Percentiles rank a stretch among this genome's conserved stretches.
Evolutionary conservation across 2,888 invertebrate genomes (phyloP).

Genomic region (Drosophila rellima): DNA sequence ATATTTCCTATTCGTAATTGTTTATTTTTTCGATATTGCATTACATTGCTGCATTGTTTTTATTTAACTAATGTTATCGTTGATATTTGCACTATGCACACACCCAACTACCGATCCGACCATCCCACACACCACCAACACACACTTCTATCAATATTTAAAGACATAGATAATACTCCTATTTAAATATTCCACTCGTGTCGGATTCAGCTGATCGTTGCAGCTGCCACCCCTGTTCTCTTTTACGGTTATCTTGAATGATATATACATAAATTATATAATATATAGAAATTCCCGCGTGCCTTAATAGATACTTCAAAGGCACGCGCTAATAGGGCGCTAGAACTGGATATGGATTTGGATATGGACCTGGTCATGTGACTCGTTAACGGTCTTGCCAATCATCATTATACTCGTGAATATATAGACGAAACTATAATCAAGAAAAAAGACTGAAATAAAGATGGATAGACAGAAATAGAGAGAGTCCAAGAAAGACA

Average conservation of each 20-base stretch:
- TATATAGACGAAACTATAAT: slow-evolving; percentile 1
- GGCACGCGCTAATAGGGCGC: slow-evolving; percentile 47
- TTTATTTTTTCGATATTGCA: slow-evolving; percentile 34
- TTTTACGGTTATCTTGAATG: background rate
- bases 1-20: slow-evolving; percentile 40
- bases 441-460: no score
- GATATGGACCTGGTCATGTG: slow-evolving; percentile 22
- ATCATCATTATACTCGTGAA: background rate
- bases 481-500: background rate
- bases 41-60: slow-evolving; percentile 35
- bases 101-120: slow-evolving; percentile 17
- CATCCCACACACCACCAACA: slow-evolving; percentile 3
- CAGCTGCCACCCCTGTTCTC: background rate
- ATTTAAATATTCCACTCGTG: slow-evolving; percentile 51
- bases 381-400: slow-evolving; percentile 20
- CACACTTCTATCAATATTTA: slow-evolving; percentile 14
- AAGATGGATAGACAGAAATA: background rate
- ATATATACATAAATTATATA: background rate
- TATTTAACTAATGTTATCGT: slow-evolving; percentile 41
- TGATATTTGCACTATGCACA: slow-evolving; percentile 29
- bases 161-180: slow-evolving; percentile 13
- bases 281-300: background rate
- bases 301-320: slow-evolving; percentile 31
- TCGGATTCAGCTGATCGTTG: slow-evolving; percentile 29
- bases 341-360: slow-evolving; percentile 42